Evolutionary conservation across 2,113 vertebrate species (phyloP).

Genomic region (Centropristis striata): DNA sequence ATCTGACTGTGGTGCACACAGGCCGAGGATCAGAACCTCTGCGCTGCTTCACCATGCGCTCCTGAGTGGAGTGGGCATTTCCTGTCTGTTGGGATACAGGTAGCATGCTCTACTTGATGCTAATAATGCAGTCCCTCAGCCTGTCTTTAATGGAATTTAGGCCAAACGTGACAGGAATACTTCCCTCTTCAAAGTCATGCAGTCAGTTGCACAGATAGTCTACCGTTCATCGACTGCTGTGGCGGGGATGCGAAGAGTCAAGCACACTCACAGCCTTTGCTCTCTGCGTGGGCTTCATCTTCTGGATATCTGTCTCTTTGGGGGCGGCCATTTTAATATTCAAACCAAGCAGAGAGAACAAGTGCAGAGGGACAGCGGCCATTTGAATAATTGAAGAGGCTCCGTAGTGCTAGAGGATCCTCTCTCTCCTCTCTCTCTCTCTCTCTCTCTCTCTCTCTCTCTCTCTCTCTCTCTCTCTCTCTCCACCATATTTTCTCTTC

Average conservation of each 20-base stretch:
- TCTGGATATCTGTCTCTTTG: conserved; percentile 79
- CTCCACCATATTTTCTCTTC: conserved; percentile 54
- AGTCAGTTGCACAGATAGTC: conserved; percentile 48
- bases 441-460: conserved; percentile 24
- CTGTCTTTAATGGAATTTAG: conserved; percentile 74
- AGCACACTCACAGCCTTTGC: conserved; percentile 69
- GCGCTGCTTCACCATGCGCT: conserved; percentile 1
- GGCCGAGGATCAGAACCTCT: conserved; percentile 4
- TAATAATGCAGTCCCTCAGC: conserved; percentile 54
- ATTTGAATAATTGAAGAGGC: conserved; percentile 86
- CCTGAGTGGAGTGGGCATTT: conserved; percentile 11
- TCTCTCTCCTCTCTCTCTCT: conserved; percentile 46
- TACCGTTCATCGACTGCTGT: conserved; percentile 60
- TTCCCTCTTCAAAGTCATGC: conserved; percentile 61
- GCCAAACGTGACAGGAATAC: conserved; percentile 77
- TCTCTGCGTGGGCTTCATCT: conserved; percentile 78
- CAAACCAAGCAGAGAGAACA: conserved; percentile 82
- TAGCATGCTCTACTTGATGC: conserved; percentile 46
- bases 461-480: conserved; percentile 23
- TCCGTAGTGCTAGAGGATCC: conserved; percentile 68
- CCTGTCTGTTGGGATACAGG: conserved; percentile 43
- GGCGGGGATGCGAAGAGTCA: conserved; percentile 61
- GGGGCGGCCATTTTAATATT: conserved; percentile 83
- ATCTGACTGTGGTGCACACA: conserved; percentile 1
- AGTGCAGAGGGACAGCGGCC: conserved; percentile 81